Conservation (phyloP, 2,888 invertebrate genomes). For the Drosophila peninsularis region DNA sequence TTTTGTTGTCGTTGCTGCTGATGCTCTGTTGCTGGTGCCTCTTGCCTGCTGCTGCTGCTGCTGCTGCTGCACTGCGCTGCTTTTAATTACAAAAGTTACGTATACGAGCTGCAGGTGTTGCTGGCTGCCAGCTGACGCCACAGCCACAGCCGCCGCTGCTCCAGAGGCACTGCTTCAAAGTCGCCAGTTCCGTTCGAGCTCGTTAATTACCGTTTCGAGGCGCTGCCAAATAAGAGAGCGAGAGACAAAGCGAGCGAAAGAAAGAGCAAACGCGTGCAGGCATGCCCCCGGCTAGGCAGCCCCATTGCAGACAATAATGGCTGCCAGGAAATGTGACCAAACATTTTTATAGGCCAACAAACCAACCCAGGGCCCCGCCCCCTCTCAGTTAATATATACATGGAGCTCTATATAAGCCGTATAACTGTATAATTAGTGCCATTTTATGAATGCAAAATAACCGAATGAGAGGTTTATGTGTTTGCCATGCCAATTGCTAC, state of each 20-base stretch:
- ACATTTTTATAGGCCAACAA: slow-evolving; percentile 54
- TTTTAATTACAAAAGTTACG: slow-evolving; percentile 81
- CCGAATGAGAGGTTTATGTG: slow-evolving; percentile 72
- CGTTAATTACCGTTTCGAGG: slow-evolving; percentile 70
- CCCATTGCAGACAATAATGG: slow-evolving; percentile 50
- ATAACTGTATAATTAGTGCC: slow-evolving; percentile 76
- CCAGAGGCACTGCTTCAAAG: slow-evolving; percentile 69
- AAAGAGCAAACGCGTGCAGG: neutral
- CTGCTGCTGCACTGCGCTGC: slow-evolving; percentile 65
- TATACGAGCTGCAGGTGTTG: slow-evolving; percentile 76
- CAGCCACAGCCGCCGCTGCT: slow-evolving; percentile 12
- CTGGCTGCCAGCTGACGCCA: slow-evolving; percentile 40
- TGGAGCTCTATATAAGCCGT: slow-evolving; percentile 38
- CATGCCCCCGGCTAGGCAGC: slow-evolving; percentile 4
- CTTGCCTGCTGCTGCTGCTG: slow-evolving; percentile 17
- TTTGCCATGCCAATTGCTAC: slow-evolving; percentile 46
- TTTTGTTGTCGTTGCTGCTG: slow-evolving; percentile 54
- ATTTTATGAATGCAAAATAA: slow-evolving; percentile 72
- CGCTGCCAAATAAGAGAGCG: slow-evolving; percentile 19
- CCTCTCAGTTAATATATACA: slow-evolving; percentile 22
- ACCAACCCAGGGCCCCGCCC: slow-evolving; percentile 9
- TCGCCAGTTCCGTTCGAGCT: slow-evolving; percentile 76
- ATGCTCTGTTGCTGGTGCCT: slow-evolving; percentile 9
- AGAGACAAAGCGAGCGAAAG: slow-evolving; percentile 4
- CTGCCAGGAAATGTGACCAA: slow-evolving; percentile 68